These are phyloP conservation scores for Syngnathus floridae DNA, from an alignment of 2,113 vertebrate species.

Conservation along the genomic window DNA sequence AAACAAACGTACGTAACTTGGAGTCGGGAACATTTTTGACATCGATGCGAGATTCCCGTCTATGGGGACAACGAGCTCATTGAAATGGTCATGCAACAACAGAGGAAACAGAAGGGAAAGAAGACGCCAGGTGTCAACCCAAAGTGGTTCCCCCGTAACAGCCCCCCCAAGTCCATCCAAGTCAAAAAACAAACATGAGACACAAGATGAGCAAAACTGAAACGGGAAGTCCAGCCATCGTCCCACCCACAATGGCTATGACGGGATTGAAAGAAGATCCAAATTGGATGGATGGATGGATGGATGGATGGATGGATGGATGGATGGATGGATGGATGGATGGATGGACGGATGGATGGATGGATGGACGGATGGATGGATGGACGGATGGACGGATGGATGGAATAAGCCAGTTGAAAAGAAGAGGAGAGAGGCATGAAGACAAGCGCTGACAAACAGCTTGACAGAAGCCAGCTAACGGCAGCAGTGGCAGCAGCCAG, in stretches of 20 bases:
- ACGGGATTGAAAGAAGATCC: background rate
- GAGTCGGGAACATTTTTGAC: conserved; percentile 22
- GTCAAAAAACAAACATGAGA: no score
- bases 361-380: no score
- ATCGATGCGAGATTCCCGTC: background rate
- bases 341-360: background rate
- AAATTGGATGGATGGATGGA: background rate
- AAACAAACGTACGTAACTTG: conserved; percentile 31
- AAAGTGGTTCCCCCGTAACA: background rate
- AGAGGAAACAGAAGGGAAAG: background rate
- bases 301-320: no score
- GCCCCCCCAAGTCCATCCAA: background rate
- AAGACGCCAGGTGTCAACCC: background rate
- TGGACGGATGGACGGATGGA: background rate
- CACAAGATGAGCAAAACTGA: no score
- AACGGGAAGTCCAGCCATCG: background rate
- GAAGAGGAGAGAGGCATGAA: conserved; percentile 27
- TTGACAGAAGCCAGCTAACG: conserved; percentile 54
- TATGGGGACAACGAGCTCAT: background rate
- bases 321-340: no score
- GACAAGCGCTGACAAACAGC: conserved; percentile 27
- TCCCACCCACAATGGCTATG: no score
- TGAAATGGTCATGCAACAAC: background rate
- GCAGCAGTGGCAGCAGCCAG: conserved; percentile 7
- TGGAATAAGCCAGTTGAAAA: conserved; percentile 4